phyloP scores from a whole-genome alignment of 1,140 invertebrate species.

The Oreohelix idahoensis region DNA sequence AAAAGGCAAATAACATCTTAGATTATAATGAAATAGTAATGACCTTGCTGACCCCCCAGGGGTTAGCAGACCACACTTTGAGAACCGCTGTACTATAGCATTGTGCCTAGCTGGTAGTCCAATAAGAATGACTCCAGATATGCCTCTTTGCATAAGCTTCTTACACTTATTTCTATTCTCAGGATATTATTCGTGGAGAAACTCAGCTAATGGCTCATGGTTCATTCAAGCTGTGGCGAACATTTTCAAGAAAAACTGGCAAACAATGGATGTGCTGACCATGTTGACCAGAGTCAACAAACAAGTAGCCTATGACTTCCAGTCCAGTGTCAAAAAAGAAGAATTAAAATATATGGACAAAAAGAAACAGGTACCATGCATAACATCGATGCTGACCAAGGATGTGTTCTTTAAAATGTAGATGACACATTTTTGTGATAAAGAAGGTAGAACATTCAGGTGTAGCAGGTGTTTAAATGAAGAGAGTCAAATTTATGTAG shows the following conservation, averaged over 20 bases:
- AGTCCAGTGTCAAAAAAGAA: slow-evolving; percentile 87
- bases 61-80: no score
- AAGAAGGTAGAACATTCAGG: no score
- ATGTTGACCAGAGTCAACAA: slow-evolving; percentile 91
- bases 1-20: no score
- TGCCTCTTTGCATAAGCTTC: no score
- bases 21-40: no score
- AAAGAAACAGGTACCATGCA: slow-evolving; percentile 95
- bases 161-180: slow-evolving; percentile 7
- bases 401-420: slow-evolving; percentile 78
- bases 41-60: no score
- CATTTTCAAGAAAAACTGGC: slow-evolving; percentile 78
- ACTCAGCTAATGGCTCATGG: slow-evolving; percentile 90
- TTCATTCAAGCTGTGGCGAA: slow-evolving; percentile 93
- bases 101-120: no score
- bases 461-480: no score
- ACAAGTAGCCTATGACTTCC: slow-evolving; percentile 89
- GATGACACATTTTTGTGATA: no score
- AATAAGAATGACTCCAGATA: no score
- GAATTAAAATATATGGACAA: slow-evolving; percentile 92
- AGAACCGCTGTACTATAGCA: no score
- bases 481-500: no score
- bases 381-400: slow-evolving; percentile 93
- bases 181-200: slow-evolving; percentile 96
- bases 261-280: slow-evolving; percentile 85